A percentile compares a stretch with the other conserved stretches of the same genome.
These are phyloP conservation scores for Aquatica leii DNA, from an alignment of 2,888 invertebrate genomes.

Conservation along the genomic window DNA sequence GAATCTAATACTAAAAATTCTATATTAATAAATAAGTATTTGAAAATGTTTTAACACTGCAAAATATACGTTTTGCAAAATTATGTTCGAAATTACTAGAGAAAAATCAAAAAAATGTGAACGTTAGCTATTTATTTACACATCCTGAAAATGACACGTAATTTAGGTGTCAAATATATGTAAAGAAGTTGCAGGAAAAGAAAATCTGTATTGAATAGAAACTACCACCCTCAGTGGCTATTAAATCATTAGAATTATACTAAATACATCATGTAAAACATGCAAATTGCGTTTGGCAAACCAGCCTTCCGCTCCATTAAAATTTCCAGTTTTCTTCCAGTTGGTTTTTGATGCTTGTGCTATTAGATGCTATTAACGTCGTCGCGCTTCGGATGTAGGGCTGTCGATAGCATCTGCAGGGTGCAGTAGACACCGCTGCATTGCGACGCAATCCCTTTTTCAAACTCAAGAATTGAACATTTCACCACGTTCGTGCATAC, in stretches of 20 bases:
- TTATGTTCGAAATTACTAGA: too few species aligned
- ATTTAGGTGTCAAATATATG: too few species aligned
- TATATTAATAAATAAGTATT: too few species aligned
- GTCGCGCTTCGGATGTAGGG: constrained; percentile 41
- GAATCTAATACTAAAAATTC: too few species aligned
- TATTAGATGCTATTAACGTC: constrained; percentile 53
- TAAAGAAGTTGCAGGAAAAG: too few species aligned
- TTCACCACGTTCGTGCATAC: constrained; percentile 48
- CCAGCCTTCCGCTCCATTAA: constrained; percentile 54
- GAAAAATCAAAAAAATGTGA: too few species aligned
- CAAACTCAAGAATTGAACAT: constrained; percentile 28
- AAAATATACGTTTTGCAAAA: too few species aligned
- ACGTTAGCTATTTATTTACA: too few species aligned
- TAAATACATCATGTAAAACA: constrained; percentile 53
- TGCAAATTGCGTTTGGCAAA: constrained; percentile 54
- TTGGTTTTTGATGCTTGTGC: constrained; percentile 52
- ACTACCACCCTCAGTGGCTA: too few species aligned
- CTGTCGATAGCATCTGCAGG: constrained; percentile 47
- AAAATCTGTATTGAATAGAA: too few species aligned
- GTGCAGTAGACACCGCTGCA: constrained; percentile 37
- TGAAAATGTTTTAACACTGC: too few species aligned
- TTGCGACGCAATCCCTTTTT: constrained; percentile 30
- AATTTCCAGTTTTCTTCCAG: constrained; percentile 52
- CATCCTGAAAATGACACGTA: too few species aligned
- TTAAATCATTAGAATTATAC: constrained; percentile 35